Conservation (phyloP, 2,113 vertebrate species). For the Lepidothrix coronata region DNA sequence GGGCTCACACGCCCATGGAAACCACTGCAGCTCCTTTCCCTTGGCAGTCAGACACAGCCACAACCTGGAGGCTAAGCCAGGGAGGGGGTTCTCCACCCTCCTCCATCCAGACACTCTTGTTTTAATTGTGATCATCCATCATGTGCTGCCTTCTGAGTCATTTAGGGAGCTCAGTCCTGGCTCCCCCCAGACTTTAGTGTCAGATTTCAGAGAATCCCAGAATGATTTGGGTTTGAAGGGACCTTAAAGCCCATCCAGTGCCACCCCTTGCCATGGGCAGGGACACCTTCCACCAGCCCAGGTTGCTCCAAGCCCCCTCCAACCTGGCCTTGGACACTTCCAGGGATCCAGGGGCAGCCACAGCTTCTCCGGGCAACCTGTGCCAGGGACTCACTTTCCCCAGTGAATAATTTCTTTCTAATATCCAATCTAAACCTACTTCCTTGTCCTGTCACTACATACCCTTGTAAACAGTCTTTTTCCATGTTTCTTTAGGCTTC, state of each 20-base stretch:
- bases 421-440: rapidly evolving
- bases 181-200: background rate
- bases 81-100: background rate
- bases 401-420: background rate
- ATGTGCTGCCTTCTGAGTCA: rapidly evolving
- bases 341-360: background rate
- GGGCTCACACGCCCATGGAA: rapidly evolving
- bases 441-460: background rate
- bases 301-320: background rate
- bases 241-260: background rate
- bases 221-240: background rate
- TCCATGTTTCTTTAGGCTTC: background rate
- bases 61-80: rapidly evolving
- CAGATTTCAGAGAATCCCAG: background rate
- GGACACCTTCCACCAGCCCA: background rate
- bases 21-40: background rate
- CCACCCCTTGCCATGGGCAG: background rate
- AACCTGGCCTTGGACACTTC: rapidly evolving
- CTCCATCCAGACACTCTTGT: background rate
- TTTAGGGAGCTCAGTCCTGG: background rate
- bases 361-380: background rate
- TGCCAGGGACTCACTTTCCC: background rate
- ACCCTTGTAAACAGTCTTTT: background rate
- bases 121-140: rapidly evolving
- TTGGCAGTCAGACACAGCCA: rapidly evolving